Conservation (phyloP, 2,797 vertebrate species). For the Ceryle rudis region DNA sequence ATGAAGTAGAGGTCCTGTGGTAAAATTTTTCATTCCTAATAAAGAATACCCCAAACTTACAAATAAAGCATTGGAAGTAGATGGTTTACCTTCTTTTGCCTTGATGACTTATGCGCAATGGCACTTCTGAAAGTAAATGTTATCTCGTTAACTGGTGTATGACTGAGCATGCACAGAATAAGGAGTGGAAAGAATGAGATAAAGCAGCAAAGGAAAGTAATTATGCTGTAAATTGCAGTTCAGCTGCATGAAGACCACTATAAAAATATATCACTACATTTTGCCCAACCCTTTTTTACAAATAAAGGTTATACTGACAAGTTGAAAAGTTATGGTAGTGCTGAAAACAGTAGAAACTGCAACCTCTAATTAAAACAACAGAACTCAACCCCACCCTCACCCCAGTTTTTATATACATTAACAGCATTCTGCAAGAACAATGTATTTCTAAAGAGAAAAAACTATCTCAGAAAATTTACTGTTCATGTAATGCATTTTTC, state of each 20-base stretch:
- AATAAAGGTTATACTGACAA: slow-evolving; percentile 51
- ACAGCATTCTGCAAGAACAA: slow-evolving; percentile 21
- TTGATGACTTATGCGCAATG: background rate
- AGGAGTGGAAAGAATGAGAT: slow-evolving; percentile 24
- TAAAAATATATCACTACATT: slow-evolving; percentile 43
- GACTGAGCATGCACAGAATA: slow-evolving; percentile 16
- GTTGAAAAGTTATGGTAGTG: slow-evolving; percentile 26
- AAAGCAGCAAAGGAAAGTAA: slow-evolving; percentile 29
- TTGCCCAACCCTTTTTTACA: slow-evolving; percentile 30
- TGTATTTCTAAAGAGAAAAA: background rate
- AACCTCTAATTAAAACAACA: slow-evolving; percentile 23
- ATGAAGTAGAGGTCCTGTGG: background rate
- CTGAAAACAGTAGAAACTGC: slow-evolving; percentile 44
- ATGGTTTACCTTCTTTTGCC: background rate
- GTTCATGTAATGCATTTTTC: background rate
- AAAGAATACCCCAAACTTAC: no score
- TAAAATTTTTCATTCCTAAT: background rate
- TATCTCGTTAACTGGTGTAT: background rate
- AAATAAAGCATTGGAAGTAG: background rate
- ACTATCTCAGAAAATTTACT: background rate
- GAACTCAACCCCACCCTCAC: background rate
- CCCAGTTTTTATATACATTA: background rate
- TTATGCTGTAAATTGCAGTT: slow-evolving; percentile 64
- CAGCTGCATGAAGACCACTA: slow-evolving; percentile 47
- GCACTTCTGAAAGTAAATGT: background rate